Conservation (phyloP, 2,888 invertebrate genomes). For the Rhopalosiphum nymphaeae region DNA sequence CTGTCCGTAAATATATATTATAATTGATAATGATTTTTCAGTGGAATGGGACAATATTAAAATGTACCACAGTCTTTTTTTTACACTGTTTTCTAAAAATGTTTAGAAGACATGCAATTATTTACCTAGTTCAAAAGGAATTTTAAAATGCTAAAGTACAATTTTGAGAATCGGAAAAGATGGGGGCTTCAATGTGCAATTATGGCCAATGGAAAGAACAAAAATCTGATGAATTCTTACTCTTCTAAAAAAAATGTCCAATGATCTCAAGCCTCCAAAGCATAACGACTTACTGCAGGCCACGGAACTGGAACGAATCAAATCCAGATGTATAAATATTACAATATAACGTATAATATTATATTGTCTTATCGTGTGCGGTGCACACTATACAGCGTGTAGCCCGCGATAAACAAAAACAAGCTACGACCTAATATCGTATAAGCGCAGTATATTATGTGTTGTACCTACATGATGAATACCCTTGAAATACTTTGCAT, state of each 20-base stretch:
- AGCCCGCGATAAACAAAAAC: neutral
- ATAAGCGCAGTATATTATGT: neutral
- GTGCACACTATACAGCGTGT: neutral
- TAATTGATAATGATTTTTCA: neutral
- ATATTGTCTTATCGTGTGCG: neutral
- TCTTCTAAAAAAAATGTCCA: neutral
- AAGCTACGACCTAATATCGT: neutral
- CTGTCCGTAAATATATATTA: neutral
- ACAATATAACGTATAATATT: neutral
- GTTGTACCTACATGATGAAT: neutral
- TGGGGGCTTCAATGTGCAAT: neutral
- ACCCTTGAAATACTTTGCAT: neutral
- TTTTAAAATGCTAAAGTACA: neutral
- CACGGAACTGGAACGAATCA: neutral
- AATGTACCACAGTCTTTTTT: neutral
- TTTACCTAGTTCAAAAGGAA: neutral
- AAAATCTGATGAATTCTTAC: neutral
- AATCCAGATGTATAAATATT: neutral
- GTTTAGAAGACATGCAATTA: neutral
- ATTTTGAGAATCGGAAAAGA: neutral
- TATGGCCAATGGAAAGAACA: neutral
- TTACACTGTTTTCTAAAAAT: neutral
- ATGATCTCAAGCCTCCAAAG: neutral
- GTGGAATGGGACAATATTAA: neutral
- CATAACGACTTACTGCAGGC: neutral